Evolutionary conservation across 2,888 invertebrate genomes (phyloP), one percentile per base, ranked within the genome.

Genomic region (Thysanoteuthis rhombus): DNA sequence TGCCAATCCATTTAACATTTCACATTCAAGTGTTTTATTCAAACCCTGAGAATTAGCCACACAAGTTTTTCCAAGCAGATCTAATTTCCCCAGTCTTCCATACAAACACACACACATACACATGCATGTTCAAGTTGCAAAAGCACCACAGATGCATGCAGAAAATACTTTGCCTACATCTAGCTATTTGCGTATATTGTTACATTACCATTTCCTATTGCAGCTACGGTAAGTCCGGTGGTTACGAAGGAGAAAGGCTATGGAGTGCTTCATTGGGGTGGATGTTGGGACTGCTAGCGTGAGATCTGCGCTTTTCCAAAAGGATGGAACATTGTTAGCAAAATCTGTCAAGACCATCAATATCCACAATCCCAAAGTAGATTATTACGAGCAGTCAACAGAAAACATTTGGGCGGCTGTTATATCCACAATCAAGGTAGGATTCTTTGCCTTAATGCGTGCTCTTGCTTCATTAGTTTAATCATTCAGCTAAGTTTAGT

Each of bases 281-380:
- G 99, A 99, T 97, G 99, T 99, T 89, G 99, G 99, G 12, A 99
- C 99, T 3, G 98, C 98, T 32, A 99, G 99, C 97, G 99, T 98
- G 0, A 97, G 99, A 95, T 99, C 98, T 19, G 99, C 98, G 8
- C 97, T 99, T 75, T 96, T 97, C 42, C 97, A 97, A 16, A 58
- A 93, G 39, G 97, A 97, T 93, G 99, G 99, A 4, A 94, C 95
- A 32, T 94, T 96, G 16, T 90, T 96, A 16, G 97, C 98, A 94
- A 97, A 98, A 92, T 97, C 98, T 38, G 98, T 98, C 0, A 97
- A 98, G 96, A 94, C 95, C 0, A 98, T 98, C 45, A 97, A 98
- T 96, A 98, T 98, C 32, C 98, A 98, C 98, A 98, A 98, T 96
- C 98, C 98, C 0, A 97, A 98, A 96, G 97, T 98, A 1, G 98